phyloP scores from a whole-genome alignment of 53 echinoderm and acorn worm species.

The Paelopatides confundens region DNA sequence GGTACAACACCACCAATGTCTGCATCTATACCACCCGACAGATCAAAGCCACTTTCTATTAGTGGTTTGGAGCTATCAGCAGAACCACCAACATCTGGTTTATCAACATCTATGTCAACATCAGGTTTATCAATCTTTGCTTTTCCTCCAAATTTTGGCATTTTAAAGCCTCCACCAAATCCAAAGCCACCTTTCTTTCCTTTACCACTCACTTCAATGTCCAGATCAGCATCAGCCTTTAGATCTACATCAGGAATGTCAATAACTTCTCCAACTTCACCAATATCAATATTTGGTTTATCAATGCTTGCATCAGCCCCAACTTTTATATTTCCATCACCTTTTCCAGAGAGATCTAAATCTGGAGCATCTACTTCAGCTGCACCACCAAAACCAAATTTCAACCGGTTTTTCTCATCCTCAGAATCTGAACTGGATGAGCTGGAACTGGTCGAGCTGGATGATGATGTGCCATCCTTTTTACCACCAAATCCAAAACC shows the following conservation, averaged over 20 bases:
- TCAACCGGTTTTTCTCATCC: constrained; percentile 32
- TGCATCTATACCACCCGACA: constrained; percentile 57
- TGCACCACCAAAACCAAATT: constrained; percentile 44
- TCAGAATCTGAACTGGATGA: constrained; percentile 48
- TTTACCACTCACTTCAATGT: constrained; percentile 43
- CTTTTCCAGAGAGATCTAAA: constrained; percentile 8
- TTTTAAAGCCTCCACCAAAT: constrained; percentile 58
- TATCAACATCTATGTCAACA: neutral
- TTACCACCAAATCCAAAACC: constrained; percentile 81
- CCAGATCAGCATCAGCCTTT: constrained; percentile 27
- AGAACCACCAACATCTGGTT: neutral
- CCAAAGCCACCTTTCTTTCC: constrained; percentile 72
- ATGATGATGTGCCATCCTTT: constrained; percentile 27
- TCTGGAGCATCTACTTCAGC: constrained; percentile 38
- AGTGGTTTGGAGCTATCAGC: neutral
- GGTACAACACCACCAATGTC: constrained; percentile 25
- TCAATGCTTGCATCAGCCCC: constrained; percentile 38
- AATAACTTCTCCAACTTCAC: neutral
- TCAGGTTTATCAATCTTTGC: neutral
- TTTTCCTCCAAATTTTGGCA: constrained; percentile 61
- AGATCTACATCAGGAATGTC: constrained; percentile 47
- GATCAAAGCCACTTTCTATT: constrained; percentile 56
- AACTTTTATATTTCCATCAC: constrained; percentile 39
- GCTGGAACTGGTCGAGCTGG: neutral
- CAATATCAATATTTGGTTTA: constrained; percentile 56